A percentile compares a stretch with the other conserved stretches of the same genome.
Evolutionary conservation across 2,113 vertebrate genomes (phyloP).

Genomic region (Gobio gobio): DNA sequence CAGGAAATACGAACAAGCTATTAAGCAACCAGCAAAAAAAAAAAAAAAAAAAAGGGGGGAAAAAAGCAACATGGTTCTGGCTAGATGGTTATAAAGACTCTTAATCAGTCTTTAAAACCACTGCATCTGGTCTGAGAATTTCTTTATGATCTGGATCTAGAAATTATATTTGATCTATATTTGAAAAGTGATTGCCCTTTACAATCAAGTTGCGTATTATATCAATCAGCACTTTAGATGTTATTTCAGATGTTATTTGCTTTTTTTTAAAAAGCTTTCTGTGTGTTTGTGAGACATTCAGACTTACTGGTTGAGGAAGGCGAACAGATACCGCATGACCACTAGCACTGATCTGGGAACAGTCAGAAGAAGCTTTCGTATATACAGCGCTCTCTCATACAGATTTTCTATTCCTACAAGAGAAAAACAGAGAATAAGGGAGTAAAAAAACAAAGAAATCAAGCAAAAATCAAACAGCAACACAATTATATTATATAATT

Average conservation of each 20-base stretch:
- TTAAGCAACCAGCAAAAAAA: background rate
- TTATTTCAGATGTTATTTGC: background rate
- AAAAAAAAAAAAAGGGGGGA: background rate
- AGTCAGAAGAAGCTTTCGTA: slow-evolving; percentile 94
- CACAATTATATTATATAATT: background rate
- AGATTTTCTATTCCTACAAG: slow-evolving; percentile 92
- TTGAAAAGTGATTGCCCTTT: background rate
- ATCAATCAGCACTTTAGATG: background rate
- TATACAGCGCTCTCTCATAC: slow-evolving; percentile 94
- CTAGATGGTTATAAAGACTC: no score
- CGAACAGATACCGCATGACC: slow-evolving; percentile 98
- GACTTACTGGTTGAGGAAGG: slow-evolving; percentile 97
- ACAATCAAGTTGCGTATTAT: background rate
- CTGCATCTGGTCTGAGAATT: background rate
- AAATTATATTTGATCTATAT: background rate
- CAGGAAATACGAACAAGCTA: background rate
- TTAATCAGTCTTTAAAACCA: no score
- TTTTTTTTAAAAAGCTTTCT: background rate
- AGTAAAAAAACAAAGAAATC: background rate
- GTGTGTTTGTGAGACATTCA: background rate
- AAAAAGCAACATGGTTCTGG: background rate
- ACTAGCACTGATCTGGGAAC: slow-evolving; percentile 93
- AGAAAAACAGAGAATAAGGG: background rate
- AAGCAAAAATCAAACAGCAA: background rate
- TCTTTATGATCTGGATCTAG: background rate